Evolutionary conservation across 2,113 vertebrate species (phyloP).

Genomic region (Indicator maculatus): DNA sequence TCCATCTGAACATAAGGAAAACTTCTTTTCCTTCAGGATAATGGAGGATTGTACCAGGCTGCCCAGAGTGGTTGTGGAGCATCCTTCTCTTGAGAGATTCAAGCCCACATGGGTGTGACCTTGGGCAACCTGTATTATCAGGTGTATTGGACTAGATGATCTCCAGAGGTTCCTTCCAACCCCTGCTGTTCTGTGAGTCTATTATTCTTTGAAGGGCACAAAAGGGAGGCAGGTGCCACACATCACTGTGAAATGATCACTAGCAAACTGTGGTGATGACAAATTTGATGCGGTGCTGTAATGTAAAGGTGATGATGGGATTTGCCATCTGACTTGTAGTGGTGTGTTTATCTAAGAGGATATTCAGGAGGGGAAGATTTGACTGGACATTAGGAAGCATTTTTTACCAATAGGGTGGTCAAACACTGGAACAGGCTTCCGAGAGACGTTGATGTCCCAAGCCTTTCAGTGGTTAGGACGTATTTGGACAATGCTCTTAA

Average conservation of each 20-base stretch:
- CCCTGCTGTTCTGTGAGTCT: too few species aligned
- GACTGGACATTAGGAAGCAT: neutral
- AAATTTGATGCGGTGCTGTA: neutral
- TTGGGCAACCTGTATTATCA: too few species aligned
- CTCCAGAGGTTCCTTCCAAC: too few species aligned
- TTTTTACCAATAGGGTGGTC: neutral
- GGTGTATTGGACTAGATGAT: too few species aligned
- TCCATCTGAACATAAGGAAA: too few species aligned
- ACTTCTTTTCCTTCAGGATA: too few species aligned
- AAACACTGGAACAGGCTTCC: neutral
- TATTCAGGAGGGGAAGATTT: neutral
- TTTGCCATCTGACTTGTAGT: neutral
- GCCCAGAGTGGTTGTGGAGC: too few species aligned
- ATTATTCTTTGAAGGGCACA: neutral
- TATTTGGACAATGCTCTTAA: neutral
- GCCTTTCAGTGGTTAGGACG: neutral
- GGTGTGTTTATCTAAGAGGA: neutral
- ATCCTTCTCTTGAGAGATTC: too few species aligned
- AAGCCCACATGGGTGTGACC: too few species aligned
- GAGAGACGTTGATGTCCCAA: neutral
- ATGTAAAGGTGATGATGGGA: neutral
- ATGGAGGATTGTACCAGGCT: too few species aligned
- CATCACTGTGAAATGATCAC: rapidly evolving
- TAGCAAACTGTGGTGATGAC: neutral
- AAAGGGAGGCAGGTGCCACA: neutral